A percentile compares a stretch with the other conserved stretches of the same genome.
phyloP scores from a whole-genome alignment of 2,113 vertebrate species.

The Rousettus leschenaultii region DNA sequence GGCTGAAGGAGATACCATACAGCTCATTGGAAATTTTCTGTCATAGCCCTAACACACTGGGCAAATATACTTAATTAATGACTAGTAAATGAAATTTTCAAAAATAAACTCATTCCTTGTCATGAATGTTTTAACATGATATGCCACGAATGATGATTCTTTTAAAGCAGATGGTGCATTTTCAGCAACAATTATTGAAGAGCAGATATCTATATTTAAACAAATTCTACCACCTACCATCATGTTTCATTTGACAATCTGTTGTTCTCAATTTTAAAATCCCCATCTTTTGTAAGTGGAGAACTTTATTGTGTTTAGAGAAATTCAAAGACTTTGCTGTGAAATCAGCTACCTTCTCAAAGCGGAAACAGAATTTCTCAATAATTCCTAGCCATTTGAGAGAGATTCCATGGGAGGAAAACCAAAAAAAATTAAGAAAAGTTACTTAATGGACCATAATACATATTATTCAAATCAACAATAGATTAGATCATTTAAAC shows the following conservation, averaged over 20 bases:
- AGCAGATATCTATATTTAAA: slow-evolving; percentile 61
- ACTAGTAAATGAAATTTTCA: slow-evolving; percentile 53
- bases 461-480: neutral
- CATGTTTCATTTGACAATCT: slow-evolving; percentile 62
- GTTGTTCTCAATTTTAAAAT: slow-evolving; percentile 54
- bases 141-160: slow-evolving; percentile 38
- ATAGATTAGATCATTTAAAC: neutral
- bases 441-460: neutral
- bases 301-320: slow-evolving; percentile 45
- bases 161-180: slow-evolving; percentile 56
- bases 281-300: slow-evolving; percentile 32
- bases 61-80: slow-evolving; percentile 50
- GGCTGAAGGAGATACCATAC: slow-evolving; percentile 44
- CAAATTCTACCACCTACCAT: slow-evolving; percentile 55
- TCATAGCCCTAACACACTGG: slow-evolving; percentile 31
- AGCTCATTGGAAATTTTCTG: slow-evolving; percentile 43
- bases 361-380: neutral
- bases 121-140: slow-evolving; percentile 13
- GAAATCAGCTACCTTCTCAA: slow-evolving; percentile 20
- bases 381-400: neutral
- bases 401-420: neutral
- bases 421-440: neutral
- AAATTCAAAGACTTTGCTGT: slow-evolving; percentile 16
- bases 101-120: slow-evolving; percentile 48
- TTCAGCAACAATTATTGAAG: slow-evolving; percentile 31